Percentiles rank a stretch among this genome's conserved stretches.
Conservation (phyloP, 2,888 invertebrate genomes). For the Heterodera filipjevi region DNA sequence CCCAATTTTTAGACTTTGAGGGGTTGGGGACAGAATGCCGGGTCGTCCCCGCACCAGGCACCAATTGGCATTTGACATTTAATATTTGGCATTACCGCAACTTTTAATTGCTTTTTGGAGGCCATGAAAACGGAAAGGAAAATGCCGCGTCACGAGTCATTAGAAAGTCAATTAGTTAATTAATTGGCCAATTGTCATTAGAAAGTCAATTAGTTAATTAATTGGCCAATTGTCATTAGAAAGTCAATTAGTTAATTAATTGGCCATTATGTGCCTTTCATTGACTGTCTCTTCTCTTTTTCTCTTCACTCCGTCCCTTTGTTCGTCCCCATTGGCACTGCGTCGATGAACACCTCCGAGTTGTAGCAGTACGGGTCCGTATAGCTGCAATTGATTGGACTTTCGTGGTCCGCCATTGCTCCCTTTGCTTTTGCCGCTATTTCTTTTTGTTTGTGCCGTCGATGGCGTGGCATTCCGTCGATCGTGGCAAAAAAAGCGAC, state of each 20-base stretch:
- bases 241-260: background rate
- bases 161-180: no score
- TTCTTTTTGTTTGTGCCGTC: background rate
- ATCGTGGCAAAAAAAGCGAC: background rate
- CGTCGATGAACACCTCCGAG: conserved; percentile 7
- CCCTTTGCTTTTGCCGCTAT: background rate
- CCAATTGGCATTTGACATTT: background rate
- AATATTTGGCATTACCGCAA: no score
- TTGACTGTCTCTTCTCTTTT: background rate
- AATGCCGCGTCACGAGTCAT: no score
- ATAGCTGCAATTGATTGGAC: background rate
- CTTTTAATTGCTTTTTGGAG: no score
- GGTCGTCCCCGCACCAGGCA: no score
- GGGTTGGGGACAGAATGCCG: background rate
- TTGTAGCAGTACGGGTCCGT: conserved; percentile 12
- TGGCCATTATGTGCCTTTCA: background rate
- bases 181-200: no score
- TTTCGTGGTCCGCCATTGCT: background rate
- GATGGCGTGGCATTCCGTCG: background rate
- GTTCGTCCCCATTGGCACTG: background rate
- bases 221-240: no score
- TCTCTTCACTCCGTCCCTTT: background rate
- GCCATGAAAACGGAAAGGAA: no score
- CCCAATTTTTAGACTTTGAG: background rate
- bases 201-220: no score